Evolutionary conservation across 2,113 vertebrate genomes (phyloP), one percentile per base, ranked within the genome.

Genomic region (Orientallactaga bullata): DNA sequence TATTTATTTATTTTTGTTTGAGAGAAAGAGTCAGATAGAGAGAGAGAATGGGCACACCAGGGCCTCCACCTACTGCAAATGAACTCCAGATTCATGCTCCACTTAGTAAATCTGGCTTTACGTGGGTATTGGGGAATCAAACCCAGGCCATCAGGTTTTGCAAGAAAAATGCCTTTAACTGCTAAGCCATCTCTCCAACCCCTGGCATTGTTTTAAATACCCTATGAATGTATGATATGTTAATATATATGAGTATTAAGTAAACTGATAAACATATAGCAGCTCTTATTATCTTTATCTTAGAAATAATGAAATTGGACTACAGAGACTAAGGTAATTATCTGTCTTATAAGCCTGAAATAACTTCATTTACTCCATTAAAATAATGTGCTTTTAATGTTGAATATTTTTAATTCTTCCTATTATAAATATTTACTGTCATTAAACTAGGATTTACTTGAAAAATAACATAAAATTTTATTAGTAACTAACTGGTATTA

Each of bases 401-500:
- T 91, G n/a, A 85, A 39, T 55, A 65, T 85, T 89, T 73, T 74
- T 28, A 20, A 81, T 84, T 73, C 30, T 71, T 77, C 37, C 66
- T 78, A 93, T 65, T 81, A 32, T 83, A 68, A 72, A 76, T 15
- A 88, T 83, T 74, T 83, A 76, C 71, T 72, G 26, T 65, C 28
- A 42, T 73, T 87, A 76, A 72, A 69, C 39, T 72, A 65, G 61
- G 42, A 90, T 81, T 94, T 88, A 69, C 35, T 71, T 61, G n/a
- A 88, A 96, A 55, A 93, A 89, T 66, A 23, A n/a, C 60, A 90
- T 69, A 94, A 90, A 55, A 76, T 42, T 73, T 86, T 61, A 93
- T 68, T 28, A 90, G 63, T 65, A 86, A 78, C 23, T 86, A 88
- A 42, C 65, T 85, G 89, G 28, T 35, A 87, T 79, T 85, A 84